Percentiles rank a stretch among this genome's conserved stretches.
phyloP scores from a whole-genome alignment of 2,113 vertebrate species.

The Prolemur simus region DNA sequence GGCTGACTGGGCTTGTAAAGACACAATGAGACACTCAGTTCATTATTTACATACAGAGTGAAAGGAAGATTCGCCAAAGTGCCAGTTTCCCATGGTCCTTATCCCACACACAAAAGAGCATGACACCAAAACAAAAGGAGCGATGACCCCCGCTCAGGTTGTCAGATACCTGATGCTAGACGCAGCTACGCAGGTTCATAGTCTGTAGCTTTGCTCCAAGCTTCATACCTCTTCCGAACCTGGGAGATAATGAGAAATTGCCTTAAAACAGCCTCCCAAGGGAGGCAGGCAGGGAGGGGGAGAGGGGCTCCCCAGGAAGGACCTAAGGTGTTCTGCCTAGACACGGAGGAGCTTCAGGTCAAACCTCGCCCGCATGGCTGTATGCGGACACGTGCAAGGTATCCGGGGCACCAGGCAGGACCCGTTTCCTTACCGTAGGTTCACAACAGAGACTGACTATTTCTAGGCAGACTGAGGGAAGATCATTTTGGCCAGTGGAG shows the following conservation, averaged over 20 bases:
- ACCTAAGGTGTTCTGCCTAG: background rate
- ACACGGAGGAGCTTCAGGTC: background rate
- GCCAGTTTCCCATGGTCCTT: background rate
- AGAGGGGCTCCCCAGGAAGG: background rate
- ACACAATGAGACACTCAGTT: background rate
- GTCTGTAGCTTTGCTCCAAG: background rate
- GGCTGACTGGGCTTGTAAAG: background rate
- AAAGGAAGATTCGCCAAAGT: background rate
- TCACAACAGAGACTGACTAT: background rate
- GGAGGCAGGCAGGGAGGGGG: background rate
- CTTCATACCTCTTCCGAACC: background rate
- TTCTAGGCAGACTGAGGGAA: background rate
- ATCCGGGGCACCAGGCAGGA: background rate
- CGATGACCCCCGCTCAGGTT: background rate
- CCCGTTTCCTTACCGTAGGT: background rate
- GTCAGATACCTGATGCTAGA: no score
- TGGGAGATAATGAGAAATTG: background rate
- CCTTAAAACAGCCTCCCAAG: background rate
- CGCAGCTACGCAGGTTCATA: background rate
- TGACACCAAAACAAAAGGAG: background rate
- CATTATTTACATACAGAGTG: no score
- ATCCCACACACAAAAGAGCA: background rate
- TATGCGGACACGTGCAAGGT: fast-evolving
- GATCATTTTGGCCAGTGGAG: background rate
- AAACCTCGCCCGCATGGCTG: no score